Evolutionary conservation across 2,888 invertebrate genomes (phyloP), one percentile per base, ranked within the genome.

Genomic region (Drosophila mayaguana): DNA sequence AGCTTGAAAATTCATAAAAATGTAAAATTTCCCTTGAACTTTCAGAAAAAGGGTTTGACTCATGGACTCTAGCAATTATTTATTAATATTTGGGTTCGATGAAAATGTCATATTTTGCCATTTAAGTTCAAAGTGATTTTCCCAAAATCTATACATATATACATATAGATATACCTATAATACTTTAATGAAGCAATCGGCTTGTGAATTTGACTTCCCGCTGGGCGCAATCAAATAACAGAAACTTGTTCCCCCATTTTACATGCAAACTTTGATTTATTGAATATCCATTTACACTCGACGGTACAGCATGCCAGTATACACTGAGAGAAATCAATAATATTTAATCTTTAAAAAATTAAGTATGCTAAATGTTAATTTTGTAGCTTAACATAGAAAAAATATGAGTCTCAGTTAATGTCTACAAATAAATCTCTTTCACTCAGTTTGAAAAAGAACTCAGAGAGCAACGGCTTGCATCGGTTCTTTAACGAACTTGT

Each of bases 251-350:
- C 63, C 46, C 56, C 43, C 36, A 28, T 28, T n/a, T 16, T 11
- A 14, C 18, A 12, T 40, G 9, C 14, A 54, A 54, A 67, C 32
- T 61, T 53, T 50, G 60, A 73, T 78, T 75, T 72, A 75, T 50
- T 72, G 48, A 16, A 55, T 25, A 38, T 45, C 22, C 36, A 1
- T 5, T 16, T 11, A 20, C 42, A 57, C 38, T 28, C 38, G 18
- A 1, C 38, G 18, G 0, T 9, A 11, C n/a, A 20, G 43, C 8
- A 46, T 8, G 43, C 5, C 18, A 38, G 25, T n/a, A 2, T n/a
- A 5, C 36, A 38, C 22, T 42, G 51, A 18, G 34, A 8, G 14
- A 50, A 50, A 50, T 14, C 7, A 14, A 6, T 50, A 9, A 12
- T 32, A 18, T 18, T 32, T 0, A 11, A 18, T 28, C 6, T 3